phyloP scores from a whole-genome alignment of 2,113 vertebrate genomes.

The Camelus bactrianus region DNA sequence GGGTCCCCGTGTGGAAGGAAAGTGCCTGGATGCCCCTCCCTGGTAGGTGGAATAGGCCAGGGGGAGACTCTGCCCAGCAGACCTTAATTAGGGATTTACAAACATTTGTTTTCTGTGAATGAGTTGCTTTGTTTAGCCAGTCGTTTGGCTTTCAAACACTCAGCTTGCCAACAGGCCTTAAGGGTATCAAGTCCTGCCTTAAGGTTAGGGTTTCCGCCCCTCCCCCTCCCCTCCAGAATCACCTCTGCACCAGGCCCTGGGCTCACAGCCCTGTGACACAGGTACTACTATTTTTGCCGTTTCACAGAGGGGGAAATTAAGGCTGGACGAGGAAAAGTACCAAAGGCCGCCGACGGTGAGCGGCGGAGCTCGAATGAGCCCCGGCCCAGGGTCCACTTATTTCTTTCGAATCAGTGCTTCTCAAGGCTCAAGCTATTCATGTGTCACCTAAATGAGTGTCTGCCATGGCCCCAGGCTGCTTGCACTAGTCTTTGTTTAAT shows the following conservation, averaged over 20 bases:
- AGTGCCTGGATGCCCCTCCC: neutral
- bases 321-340: neutral
- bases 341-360: neutral
- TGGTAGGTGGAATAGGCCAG: neutral
- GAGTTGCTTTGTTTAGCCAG: neutral
- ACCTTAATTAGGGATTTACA: neutral
- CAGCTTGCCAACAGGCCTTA: neutral
- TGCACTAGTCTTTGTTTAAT: neutral
- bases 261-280: neutral
- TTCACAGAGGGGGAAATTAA: neutral
- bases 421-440: neutral
- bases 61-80: neutral
- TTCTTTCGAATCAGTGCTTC: neutral
- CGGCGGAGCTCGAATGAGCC: neutral
- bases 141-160: neutral
- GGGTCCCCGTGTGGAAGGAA: neutral
- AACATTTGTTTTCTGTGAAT: neutral
- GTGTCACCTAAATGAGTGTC: neutral
- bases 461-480: neutral
- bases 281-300: neutral
- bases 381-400: neutral
- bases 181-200: neutral
- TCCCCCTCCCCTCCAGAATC: too few species aligned
- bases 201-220: neutral
- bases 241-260: rapidly evolving